These are phyloP conservation scores for Aporophyla nigra DNA, from an alignment of 2,888 invertebrate species.

Conservation along the genomic window DNA sequence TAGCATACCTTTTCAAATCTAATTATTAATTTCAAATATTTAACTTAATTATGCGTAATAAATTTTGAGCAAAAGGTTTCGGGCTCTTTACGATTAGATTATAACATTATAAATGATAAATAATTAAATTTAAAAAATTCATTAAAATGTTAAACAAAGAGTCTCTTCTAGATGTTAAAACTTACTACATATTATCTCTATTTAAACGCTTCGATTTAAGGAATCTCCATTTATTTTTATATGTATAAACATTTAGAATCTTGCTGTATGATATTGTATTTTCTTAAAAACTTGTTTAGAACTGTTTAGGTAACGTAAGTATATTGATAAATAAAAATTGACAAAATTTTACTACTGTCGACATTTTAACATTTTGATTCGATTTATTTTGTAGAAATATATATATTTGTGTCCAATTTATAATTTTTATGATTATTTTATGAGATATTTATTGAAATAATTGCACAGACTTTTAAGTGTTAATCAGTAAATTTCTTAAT, in stretches of 20 bases:
- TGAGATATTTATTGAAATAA: constrained; percentile 48
- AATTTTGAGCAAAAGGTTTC: constrained; percentile 16
- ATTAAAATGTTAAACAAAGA: constrained; percentile 42
- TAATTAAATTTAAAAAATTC: constrained; percentile 11
- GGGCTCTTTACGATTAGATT: constrained; percentile 8
- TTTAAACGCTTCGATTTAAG: constrained; percentile 59
- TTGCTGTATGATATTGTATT: constrained; percentile 67
- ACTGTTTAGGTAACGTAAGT: constrained; percentile 47
- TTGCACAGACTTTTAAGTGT: constrained; percentile 42
- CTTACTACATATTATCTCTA: constrained; percentile 49
- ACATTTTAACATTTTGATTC: constrained; percentile 52
- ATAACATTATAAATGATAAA: constrained; percentile 21
- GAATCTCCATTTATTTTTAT: constrained; percentile 71
- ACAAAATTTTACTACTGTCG: constrained; percentile 42
- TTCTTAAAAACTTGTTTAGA: constrained; percentile 57
- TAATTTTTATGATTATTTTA: constrained; percentile 45
- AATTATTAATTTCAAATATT: neutral
- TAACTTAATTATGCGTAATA: constrained; percentile 29
- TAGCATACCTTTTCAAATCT: constrained; percentile 1
- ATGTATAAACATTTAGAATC: constrained; percentile 64
- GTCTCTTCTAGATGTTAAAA: constrained; percentile 58
- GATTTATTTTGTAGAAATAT: constrained; percentile 22
- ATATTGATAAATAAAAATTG: constrained; percentile 29
- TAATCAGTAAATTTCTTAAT: constrained; percentile 39
- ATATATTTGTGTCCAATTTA: constrained; percentile 27